Evolutionary conservation across 2,797 vertebrate genomes (phyloP).

Genomic region (Coilia nasus): DNA sequence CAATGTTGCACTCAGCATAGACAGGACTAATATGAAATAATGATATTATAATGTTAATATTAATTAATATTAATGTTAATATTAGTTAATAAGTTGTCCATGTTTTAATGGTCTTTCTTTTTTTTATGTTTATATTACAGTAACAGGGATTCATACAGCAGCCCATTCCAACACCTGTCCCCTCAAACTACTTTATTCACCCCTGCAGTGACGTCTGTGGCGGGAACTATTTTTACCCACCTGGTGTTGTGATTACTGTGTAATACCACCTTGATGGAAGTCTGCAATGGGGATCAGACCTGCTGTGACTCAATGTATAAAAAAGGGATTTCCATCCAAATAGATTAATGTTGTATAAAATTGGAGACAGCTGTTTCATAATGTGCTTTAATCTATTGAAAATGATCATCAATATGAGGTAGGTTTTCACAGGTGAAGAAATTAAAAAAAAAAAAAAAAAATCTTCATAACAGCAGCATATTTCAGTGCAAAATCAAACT

Average conservation of each 20-base stretch:
- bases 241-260: background rate
- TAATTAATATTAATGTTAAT: no score
- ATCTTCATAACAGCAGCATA: background rate
- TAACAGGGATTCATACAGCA: background rate
- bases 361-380: no score
- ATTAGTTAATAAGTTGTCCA: no score
- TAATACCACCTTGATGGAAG: background rate
- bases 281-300: background rate
- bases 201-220: background rate
- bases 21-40: no score
- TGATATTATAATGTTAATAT: no score
- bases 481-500: background rate
- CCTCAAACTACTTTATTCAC: constrained; percentile 12
- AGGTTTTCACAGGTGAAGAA: background rate
- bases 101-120: background rate
- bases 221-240: background rate
- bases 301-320: background rate
- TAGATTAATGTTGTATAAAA: background rate
- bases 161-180: background rate
- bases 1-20: no score
- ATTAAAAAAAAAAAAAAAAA: background rate
- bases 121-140: background rate
- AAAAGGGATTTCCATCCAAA: background rate
- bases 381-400: background rate
- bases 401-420: background rate